Evolutionary conservation across 2,888 invertebrate species (phyloP), one percentile per base, ranked within the genome.

Genomic region (Caradrina kadenii): DNA sequence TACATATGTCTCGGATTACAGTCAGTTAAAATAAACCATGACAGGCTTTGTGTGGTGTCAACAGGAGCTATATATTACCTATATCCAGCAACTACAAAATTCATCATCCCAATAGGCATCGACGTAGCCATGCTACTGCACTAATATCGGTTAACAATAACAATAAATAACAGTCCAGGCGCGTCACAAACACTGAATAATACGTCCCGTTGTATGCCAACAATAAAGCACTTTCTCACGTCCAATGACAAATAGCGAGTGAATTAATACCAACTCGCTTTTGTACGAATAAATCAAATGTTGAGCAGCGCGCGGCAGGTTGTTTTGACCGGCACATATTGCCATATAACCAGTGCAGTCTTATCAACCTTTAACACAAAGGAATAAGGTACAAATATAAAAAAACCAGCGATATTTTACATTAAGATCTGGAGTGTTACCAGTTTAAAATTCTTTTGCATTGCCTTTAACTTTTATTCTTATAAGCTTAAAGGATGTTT

Each of bases 141-240:
- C 74, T 80, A 66, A 78, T 80, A 82, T 71, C 62, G 71, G 35
- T 42, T 59, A 69, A 72, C 69, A 59, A 71, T 76, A 69, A 65
- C 74, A 73, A 80, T 83, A 83, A 84, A 79, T 79, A 54, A 74
- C 56, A 58, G 45, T 50, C 54, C 48, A 52, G 63, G 35, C 69
- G 56, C 78, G 60, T 79, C 80, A 77, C 79, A 80, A 62, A 59
- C 73, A 66, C 81, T 82, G 84, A 87, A 79, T 82, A 81, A 86
- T 89, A 92, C 91, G 90, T 90, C 88, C 89, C 85, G 88, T 84
- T 89, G 87, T 88, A 83, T 83, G 84, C 86, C 84, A 88, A 93
- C 93, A 93, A 94, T 93, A 93, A 91, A 93, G 89, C 90, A 93
- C 93, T 93, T 93, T 93, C 93, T 92, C 93, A 92, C 93, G 88